Evolutionary conservation across 2,113 vertebrate genomes (phyloP).

Genomic region (Leucoraja erinaceus): DNA sequence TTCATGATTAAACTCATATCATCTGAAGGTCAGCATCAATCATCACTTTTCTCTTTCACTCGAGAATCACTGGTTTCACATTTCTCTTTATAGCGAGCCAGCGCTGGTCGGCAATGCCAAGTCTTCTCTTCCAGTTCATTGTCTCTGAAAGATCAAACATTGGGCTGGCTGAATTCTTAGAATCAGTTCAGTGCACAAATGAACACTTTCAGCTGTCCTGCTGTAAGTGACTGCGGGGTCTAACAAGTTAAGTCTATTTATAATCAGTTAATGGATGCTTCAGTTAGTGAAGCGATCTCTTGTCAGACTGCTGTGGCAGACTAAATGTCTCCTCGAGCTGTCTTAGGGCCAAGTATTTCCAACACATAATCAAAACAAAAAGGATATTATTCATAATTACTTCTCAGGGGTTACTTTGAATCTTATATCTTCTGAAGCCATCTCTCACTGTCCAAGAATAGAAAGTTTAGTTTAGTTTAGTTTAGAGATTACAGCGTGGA

Average conservation of each 20-base stretch:
- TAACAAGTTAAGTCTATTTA: constrained; percentile 32
- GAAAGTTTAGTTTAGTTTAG: not conserved
- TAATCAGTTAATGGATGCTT: constrained; percentile 27
- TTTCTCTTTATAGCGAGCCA: constrained; percentile 28
- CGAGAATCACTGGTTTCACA: constrained; percentile 31
- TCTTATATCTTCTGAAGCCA: not conserved
- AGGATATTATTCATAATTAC: constrained; percentile 33
- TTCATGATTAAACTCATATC: constrained; percentile 3
- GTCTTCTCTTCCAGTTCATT: constrained; percentile 32
- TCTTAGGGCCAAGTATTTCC: not conserved
- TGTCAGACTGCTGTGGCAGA: constrained; percentile 25
- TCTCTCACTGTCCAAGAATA: not conserved
- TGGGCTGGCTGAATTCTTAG: not conserved
- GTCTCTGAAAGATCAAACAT: constrained; percentile 27
- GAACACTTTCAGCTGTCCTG: constrained; percentile 31
- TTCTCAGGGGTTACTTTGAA: constrained; percentile 16
- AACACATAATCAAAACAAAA: constrained; percentile 34
- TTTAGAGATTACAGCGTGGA: too few species aligned
- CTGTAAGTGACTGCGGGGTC: constrained; percentile 1
- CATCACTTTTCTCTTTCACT: constrained; percentile 1
- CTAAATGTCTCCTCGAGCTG: constrained; percentile 27
- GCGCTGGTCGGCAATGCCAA: not conserved
- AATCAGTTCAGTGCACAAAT: constrained; percentile 34
- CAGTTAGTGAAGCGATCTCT: constrained; percentile 16
- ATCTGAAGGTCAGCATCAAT: constrained; percentile 24